A percentile compares a stretch with the other conserved stretches of the same genome.
Conservation (phyloP, 2,113 vertebrate species). For the Notiomystis cincta region DNA sequence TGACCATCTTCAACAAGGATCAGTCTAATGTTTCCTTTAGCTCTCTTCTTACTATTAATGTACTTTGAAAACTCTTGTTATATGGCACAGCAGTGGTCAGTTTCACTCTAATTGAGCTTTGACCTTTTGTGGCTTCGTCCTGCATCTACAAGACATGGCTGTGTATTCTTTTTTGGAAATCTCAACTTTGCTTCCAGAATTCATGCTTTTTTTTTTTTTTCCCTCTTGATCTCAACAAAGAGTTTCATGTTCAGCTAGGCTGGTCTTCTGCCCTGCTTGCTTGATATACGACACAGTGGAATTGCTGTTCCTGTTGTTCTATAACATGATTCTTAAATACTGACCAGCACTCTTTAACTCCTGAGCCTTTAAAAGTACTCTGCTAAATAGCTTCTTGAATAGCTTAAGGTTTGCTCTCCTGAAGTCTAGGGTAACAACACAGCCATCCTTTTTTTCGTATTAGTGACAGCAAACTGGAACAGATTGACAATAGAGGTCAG, state of each 20-base stretch:
- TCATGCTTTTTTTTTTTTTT: neutral
- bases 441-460: neutral
- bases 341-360: neutral
- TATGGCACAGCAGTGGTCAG: neutral
- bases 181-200: neutral
- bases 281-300: neutral
- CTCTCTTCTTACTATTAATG: neutral
- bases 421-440: neutral
- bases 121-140: neutral
- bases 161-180: neutral
- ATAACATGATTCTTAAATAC: neutral
- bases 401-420: neutral
- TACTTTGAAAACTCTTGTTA: neutral
- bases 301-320: neutral
- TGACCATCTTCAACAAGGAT: neutral
- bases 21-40: neutral
- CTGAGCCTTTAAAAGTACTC: neutral
- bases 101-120: neutral
- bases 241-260: neutral
- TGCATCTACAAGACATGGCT: too few relatives aligned
- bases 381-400: neutral
- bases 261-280: neutral
- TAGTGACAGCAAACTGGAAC: rapidly evolving
- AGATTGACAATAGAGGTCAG: neutral
- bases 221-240: neutral